Conservation (phyloP, 2,888 invertebrate genomes). For the Andricus curvator region DNA sequence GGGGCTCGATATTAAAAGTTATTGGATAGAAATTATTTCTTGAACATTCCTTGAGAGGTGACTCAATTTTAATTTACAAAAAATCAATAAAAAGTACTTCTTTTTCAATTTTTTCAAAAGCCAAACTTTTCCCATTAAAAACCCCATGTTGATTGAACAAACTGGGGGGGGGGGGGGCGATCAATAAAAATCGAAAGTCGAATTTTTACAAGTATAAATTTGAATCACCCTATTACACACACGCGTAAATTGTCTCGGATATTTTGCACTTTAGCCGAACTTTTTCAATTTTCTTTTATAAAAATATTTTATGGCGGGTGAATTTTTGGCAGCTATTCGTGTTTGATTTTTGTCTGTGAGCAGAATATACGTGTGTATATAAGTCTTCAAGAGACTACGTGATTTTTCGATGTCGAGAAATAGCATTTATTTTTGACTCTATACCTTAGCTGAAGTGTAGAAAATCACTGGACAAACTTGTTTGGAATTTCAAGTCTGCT, state of each 20-base stretch:
- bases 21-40: too few species aligned
- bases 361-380: neutral
- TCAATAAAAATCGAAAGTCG: too few species aligned
- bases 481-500: neutral
- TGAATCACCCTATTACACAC: neutral
- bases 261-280: neutral
- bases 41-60: too few species aligned
- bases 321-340: constrained; percentile 18
- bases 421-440: constrained; percentile 36
- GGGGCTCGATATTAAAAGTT: too few species aligned
- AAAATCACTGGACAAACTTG: constrained; percentile 6
- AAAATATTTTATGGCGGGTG: neutral
- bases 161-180: too few species aligned
- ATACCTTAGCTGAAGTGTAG: constrained; percentile 13
- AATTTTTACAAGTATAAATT: too few species aligned
- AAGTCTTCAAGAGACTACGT: constrained; percentile 4
- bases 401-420: constrained; percentile 17
- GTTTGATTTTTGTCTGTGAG: constrained; percentile 13
- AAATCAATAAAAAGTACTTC: too few species aligned
- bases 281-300: constrained; percentile 17
- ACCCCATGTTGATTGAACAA: too few species aligned
- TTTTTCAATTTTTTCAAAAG: too few species aligned
- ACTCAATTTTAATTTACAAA: too few species aligned
- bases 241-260: neutral
- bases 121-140: too few species aligned